Evolutionary conservation across 2,113 vertebrate genomes (phyloP), one percentile per base, ranked within the genome.

Genomic region (Myocastor coypus): DNA sequence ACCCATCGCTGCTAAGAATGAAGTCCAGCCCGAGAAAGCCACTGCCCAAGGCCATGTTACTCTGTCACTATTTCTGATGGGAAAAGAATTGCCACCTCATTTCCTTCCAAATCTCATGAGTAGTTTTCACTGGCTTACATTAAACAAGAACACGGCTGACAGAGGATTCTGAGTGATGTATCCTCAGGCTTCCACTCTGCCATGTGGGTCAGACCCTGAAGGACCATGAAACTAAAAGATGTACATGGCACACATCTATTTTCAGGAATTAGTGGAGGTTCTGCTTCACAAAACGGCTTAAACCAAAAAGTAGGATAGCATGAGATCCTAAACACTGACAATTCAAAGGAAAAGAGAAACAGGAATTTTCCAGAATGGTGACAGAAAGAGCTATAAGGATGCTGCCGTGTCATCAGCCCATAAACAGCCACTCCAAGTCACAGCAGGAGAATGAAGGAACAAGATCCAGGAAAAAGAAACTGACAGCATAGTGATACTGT

Each of bases 181-280:
- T 75, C 68, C 24, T 28, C 69, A 42, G 68, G 22, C 32, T 95
- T 94, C 46, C 19, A 66, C 28, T 5, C 32, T 26, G 2, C 12
- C 50, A 40, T 42, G 34, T 59, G 84, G 11, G n/a, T 14, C 8
- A 13, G 84, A 14, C 69, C 37, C 14, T n/a, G 55, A 78, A 87
- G 37, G 5, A 0, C 50, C 42, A 26, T 30, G 10, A 81, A 92
- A 26, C 20, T 40, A 42, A 52, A 4, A 81, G 40, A 57, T 42
- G 63, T 28, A 37, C 12, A 34, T 95, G 50, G 24, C 42, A 92
- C 37, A n/a, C 5, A 57, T 37, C 61, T 87, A 5, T 89, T 71
- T 59, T 42, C 12, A 26, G n/a, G 92, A 92, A 32, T 84, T 71
- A 91, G 24, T 81, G 34, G 63, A 94, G 77, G 22, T 90, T 87